A percentile compares a stretch with the other conserved stretches of the same genome.
Conservation (phyloP, 2,113 vertebrate genomes). For the Anas platyrhynchos region DNA sequence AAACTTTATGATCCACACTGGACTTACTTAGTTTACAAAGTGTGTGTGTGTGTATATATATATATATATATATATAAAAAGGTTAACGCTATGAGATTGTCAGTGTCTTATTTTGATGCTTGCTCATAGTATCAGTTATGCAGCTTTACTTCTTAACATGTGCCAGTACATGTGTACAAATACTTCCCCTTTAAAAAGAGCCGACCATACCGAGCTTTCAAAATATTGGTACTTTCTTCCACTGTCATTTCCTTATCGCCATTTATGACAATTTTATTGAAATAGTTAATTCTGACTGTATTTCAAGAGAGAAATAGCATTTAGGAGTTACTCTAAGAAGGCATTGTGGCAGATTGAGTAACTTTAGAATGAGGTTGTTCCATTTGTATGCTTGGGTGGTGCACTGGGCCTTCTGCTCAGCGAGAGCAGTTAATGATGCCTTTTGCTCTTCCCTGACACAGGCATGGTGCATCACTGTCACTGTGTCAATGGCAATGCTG, state of each 20-base stretch:
- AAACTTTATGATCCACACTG: not conserved
- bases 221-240: not conserved
- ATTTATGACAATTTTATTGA: not conserved
- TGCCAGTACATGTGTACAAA: not conserved
- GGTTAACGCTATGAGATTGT: not conserved
- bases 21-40: not conserved
- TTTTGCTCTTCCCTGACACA: not conserved
- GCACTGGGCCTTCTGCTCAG: accelerated
- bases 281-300: not conserved
- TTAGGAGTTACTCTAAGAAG: not conserved
- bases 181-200: not conserved
- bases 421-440: not conserved
- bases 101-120: not conserved
- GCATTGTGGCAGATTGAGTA: not conserved
- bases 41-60: too few relatives aligned
- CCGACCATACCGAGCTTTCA: not conserved
- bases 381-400: not conserved
- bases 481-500: not conserved
- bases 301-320: not conserved
- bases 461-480: not conserved
- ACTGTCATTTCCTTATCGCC: not conserved
- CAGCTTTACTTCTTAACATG: not conserved
- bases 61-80: not conserved
- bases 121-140: not conserved
- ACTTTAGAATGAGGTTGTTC: not conserved